Percentiles rank a stretch among this genome's conserved stretches.
phyloP scores from a whole-genome alignment of 2,797 vertebrate genomes.

The Anguilla obscura region DNA sequence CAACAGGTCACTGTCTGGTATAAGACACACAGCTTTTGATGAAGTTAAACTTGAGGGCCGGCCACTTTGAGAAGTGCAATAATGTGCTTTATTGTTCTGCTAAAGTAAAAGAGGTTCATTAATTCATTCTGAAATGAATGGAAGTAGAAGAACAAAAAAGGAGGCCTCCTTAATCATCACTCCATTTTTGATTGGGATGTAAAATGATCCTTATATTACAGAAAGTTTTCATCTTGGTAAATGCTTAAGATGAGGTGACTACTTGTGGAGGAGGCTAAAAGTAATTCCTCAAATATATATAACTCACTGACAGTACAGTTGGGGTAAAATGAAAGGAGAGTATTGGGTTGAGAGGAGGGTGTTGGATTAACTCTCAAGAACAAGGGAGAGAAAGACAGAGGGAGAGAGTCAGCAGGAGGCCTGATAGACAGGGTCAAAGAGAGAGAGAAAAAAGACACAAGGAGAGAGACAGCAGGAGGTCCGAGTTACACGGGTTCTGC shows the following conservation, averaged over 20 bases:
- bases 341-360: neutral
- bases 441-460: neutral
- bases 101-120: conserved; percentile 35
- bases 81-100: neutral
- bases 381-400: conserved; percentile 34
- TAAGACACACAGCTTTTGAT: neutral
- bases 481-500: conserved; percentile 41
- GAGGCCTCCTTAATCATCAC: conserved; percentile 66
- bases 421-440: neutral
- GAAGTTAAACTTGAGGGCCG: neutral
- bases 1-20: neutral
- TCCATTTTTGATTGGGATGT: conserved; percentile 35
- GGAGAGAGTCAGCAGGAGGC: neutral
- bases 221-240: conserved; percentile 58
- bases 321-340: neutral
- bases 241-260: conserved; percentile 67
- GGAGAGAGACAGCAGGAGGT: conserved; percentile 40
- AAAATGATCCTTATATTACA: conserved; percentile 29
- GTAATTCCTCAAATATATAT: conserved; percentile 73
- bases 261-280: conserved; percentile 59
- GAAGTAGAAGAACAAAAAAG: neutral
- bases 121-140: conserved; percentile 53
- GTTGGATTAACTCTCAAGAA: neutral
- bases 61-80: neutral
- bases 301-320: conserved; percentile 65